Conservation (phyloP, 2,888 invertebrate genomes). For the Galeopsomyia nigrocyanea region DNA sequence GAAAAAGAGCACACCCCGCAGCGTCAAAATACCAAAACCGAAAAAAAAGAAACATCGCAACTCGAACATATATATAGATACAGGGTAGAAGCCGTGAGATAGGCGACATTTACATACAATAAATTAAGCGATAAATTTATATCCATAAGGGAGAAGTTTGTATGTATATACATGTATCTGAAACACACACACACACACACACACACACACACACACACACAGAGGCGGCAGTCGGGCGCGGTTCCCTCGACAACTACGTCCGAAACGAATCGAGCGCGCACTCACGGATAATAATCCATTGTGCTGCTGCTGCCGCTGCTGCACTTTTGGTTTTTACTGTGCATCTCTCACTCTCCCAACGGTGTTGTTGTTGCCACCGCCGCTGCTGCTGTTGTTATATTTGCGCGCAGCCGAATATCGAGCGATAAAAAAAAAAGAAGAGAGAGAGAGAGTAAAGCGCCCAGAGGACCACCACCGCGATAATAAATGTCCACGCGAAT, state of each 20-base stretch:
- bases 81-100: neutral
- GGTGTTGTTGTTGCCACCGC: slow-evolving; percentile 12
- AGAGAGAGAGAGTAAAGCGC: slow-evolving; percentile 20
- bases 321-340: slow-evolving; percentile 45
- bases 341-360: neutral
- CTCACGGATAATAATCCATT: slow-evolving; percentile 45
- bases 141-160: slow-evolving; percentile 43
- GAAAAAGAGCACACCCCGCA: no score
- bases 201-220: no score
- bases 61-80: no score
- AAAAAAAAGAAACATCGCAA: no score
- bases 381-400: slow-evolving; percentile 29
- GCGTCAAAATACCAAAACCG: no score
- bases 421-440: slow-evolving; percentile 36
- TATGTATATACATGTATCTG: slow-evolving; percentile 26
- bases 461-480: slow-evolving; percentile 14
- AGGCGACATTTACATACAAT: slow-evolving; percentile 35
- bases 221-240: no score
- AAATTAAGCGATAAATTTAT: slow-evolving; percentile 45
- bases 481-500: slow-evolving; percentile 45
- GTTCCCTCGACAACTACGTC: slow-evolving; percentile 17
- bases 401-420: slow-evolving; percentile 41
- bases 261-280: slow-evolving; percentile 31
- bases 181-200: no score
- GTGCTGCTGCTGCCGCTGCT: slow-evolving; percentile 12